Evolutionary conservation across 37 sponge, comb jelly and placozoan species (phyloP).

Genomic region (Theonella swinhoei): DNA sequence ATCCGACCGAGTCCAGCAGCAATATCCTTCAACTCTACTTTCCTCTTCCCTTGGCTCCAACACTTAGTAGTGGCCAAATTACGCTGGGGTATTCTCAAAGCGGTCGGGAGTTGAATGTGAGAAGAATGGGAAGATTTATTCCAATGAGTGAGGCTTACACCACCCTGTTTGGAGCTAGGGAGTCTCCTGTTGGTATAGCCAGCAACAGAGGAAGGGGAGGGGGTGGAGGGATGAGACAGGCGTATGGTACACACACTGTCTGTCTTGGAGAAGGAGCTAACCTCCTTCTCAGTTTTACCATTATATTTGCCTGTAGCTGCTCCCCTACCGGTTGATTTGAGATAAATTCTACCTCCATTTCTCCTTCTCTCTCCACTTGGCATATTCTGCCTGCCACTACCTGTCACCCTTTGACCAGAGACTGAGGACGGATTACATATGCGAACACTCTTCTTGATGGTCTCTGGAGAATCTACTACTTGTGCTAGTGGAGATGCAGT

Average conservation of each 20-base stretch:
- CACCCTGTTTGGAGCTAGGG: neutral
- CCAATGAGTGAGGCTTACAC: neutral
- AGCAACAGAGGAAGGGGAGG: neutral
- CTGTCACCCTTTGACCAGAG: too few relatives aligned
- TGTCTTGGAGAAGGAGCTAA: neutral
- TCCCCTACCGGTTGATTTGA: too few relatives aligned
- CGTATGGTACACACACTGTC: neutral
- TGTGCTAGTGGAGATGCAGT: too few relatives aligned
- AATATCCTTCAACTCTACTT: constrained; percentile 41
- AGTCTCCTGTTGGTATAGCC: neutral
- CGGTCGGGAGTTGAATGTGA: neutral
- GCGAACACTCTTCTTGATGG: too few relatives aligned
- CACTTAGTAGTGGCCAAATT: neutral
- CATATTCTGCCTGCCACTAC: too few relatives aligned
- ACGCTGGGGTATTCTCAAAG: neutral
- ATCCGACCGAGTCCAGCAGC: constrained; percentile 50
- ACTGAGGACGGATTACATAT: too few relatives aligned
- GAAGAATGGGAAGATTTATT: neutral
- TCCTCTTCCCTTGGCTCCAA: neutral
- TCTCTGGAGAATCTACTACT: too few relatives aligned
- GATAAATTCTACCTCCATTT: too few relatives aligned
- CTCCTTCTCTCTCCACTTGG: too few relatives aligned
- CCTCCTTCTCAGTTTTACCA: neutral
- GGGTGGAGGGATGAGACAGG: neutral
- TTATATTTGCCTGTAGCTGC: too few relatives aligned